Evolutionary conservation across 2,888 invertebrate species (phyloP), one percentile per base, ranked within the genome.

Genomic region (Philhelius pedissequus): DNA sequence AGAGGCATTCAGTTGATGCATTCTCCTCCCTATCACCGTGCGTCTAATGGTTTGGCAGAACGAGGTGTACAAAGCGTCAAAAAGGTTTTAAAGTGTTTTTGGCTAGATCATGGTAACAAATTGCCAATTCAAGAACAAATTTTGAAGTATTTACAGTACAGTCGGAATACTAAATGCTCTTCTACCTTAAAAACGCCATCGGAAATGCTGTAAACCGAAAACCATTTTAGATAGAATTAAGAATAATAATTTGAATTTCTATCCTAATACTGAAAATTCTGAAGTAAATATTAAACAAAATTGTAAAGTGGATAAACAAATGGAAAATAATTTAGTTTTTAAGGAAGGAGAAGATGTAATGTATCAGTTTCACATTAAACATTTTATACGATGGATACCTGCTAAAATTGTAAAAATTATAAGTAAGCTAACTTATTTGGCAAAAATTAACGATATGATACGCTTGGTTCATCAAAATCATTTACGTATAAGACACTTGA

Each of bases 11-110:
- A 35, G 4, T 35, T 35, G 13, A 4, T 35, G 8, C 35, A 35
- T 35, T 35, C 35, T 4, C 35, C 35, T 35, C 35, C 35, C 2
- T 35, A 35, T 3, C 35, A 35, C 35, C 35, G 11, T 35, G 35
- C 35, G 11, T 35, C 35, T 35, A 35, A 35, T 13, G 11, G 35
- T 1, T 35, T 35, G 13, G 35, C 35, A 32, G 87, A 88, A 81
- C 81, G 81, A 35, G 75, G 43, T 8, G 87, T 87, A 4, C 86
- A 87, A 60, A 83, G 75, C 8, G 78, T 81, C 25, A 87, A 87
- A 80, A 71, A 13, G 9, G 68, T n/a, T 18, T 32, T 87, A 87
- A 80, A 71, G 13, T 9, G 69, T 13, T 20, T 58, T 86, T 18
- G 68, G 25, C 27, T 68, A 11, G 68, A 56, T n/a, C 38, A 20